phyloP scores from a whole-genome alignment of 1,140 invertebrate genomes.

The Scaptomyza graminum region DNA sequence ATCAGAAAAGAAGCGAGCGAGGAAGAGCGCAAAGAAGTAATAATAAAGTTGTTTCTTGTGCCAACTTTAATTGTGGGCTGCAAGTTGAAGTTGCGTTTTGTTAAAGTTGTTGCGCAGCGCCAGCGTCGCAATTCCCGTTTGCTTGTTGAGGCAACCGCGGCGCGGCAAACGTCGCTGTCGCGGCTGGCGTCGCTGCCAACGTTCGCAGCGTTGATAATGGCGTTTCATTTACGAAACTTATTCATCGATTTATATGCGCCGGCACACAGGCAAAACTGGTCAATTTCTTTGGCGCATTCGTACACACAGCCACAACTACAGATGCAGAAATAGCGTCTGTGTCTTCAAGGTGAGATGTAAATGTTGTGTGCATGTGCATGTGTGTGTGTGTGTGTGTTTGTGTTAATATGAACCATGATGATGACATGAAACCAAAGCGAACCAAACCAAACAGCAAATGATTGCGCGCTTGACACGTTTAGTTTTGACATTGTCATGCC shows the following conservation, averaged over 20 bases:
- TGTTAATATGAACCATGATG: conserved; percentile 37
- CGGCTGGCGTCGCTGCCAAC: too few species aligned
- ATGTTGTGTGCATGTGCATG: too few species aligned
- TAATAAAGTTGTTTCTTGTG: conserved; percentile 12
- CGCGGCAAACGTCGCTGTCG: too few species aligned
- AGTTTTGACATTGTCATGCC: conserved; percentile 66
- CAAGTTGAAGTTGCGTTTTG: conserved; percentile 9
- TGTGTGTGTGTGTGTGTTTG: conserved; percentile 27
- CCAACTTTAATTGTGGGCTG: conserved; percentile 49
- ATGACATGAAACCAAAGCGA: conserved; percentile 50
- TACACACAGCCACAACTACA: not conserved
- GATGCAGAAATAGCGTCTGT: not conserved
- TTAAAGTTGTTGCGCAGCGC: conserved; percentile 50
- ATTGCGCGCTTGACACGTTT: conserved; percentile 60
- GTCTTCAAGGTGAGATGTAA: conserved; percentile 71
- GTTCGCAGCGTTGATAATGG: conserved; percentile 57
- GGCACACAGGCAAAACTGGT: conserved; percentile 50
- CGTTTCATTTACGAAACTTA: conserved; percentile 76
- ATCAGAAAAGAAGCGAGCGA: conserved; percentile 16
- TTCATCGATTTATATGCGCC: conserved; percentile 79
- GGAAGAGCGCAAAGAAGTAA: not conserved
- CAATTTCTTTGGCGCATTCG: conserved; percentile 45
- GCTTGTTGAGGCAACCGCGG: too few species aligned
- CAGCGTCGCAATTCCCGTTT: conserved; percentile 36
- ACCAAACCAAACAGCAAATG: conserved; percentile 6